Conservation (phyloP, 2,888 invertebrate species). For the Odontocolon sp. region DNA sequence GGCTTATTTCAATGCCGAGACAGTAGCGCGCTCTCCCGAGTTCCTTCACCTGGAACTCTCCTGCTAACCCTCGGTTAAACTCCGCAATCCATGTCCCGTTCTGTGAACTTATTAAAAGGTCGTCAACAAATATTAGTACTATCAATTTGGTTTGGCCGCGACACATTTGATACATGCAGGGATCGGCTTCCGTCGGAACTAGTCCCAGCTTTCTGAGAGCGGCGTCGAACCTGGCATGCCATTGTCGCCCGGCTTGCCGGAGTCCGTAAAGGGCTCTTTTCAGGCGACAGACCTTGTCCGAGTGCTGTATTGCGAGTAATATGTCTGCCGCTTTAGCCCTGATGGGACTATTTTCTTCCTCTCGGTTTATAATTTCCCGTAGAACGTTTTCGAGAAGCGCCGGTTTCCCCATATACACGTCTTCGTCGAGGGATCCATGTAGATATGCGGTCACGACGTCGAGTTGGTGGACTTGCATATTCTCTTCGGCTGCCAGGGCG, state of each 20-base stretch:
- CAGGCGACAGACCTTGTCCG: conserved; percentile 59
- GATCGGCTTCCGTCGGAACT: conserved; percentile 45
- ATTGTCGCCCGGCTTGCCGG: conserved; percentile 58
- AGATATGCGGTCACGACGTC: conserved; percentile 65
- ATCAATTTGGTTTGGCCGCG: neutral
- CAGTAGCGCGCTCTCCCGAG: conserved; percentile 27
- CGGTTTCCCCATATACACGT: conserved; percentile 60
- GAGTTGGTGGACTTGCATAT: conserved; percentile 61
- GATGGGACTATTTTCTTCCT: neutral
- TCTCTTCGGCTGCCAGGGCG: conserved; percentile 57
- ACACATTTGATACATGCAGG: conserved; percentile 32
- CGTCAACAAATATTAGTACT: conserved; percentile 24
- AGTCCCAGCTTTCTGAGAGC: conserved; percentile 25
- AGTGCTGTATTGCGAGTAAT: neutral
- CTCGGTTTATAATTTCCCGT: conserved; percentile 4
- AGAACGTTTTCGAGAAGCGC: conserved; percentile 32
- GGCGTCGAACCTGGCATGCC: conserved; percentile 47
- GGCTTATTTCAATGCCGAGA: conserved; percentile 31
- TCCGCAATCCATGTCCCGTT: conserved; percentile 17
- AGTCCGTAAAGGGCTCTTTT: conserved; percentile 60
- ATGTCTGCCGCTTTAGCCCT: conserved; percentile 10
- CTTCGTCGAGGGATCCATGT: conserved; percentile 62
- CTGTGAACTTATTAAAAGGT: conserved; percentile 33
- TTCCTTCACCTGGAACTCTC: conserved; percentile 31
- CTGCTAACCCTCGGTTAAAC: neutral